Evolutionary conservation across 2,797 vertebrate species (phyloP).

Genomic region (Urocyon cinereoargenteus): DNA sequence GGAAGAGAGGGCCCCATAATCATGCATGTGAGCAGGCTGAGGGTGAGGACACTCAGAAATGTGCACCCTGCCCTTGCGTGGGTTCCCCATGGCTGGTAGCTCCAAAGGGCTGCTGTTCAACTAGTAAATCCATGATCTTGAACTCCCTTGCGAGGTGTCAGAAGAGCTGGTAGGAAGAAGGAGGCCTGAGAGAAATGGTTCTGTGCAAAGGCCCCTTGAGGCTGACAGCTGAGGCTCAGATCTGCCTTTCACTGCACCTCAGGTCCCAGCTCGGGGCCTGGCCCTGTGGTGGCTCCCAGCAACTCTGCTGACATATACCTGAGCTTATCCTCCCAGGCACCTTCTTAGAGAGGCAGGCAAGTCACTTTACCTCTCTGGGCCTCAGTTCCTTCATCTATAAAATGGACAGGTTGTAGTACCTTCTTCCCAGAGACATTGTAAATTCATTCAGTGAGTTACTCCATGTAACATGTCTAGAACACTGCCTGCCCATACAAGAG

Average conservation of each 20-base stretch:
- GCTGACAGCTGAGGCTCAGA: not conserved
- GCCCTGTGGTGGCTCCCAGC: not conserved
- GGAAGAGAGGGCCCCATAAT: not conserved
- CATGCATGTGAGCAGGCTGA: not conserved
- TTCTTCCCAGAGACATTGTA: not conserved
- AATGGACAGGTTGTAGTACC: not conserved
- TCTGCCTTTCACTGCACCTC: not conserved
- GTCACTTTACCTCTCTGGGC: not conserved
- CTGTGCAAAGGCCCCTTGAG: not conserved
- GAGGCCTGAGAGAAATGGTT: not conserved
- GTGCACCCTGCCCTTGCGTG: not conserved
- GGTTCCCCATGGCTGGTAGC: not conserved
- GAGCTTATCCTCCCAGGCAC: not conserved
- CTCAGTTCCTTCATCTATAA: conserved; percentile 26
- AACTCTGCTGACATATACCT: not conserved
- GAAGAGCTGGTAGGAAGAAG: not conserved
- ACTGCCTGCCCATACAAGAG: not conserved
- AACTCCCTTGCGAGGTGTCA: not conserved
- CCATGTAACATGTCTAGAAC: not conserved
- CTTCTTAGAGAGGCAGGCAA: not conserved
- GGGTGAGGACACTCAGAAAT: not conserved
- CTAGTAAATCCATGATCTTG: not conserved
- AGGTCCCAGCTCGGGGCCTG: not conserved
- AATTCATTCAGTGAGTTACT: not conserved
- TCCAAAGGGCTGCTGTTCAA: not conserved